Evolutionary conservation across 1,140 invertebrate species (phyloP), one percentile per base, ranked within the genome.

Genomic region (Microvelia longipes): DNA sequence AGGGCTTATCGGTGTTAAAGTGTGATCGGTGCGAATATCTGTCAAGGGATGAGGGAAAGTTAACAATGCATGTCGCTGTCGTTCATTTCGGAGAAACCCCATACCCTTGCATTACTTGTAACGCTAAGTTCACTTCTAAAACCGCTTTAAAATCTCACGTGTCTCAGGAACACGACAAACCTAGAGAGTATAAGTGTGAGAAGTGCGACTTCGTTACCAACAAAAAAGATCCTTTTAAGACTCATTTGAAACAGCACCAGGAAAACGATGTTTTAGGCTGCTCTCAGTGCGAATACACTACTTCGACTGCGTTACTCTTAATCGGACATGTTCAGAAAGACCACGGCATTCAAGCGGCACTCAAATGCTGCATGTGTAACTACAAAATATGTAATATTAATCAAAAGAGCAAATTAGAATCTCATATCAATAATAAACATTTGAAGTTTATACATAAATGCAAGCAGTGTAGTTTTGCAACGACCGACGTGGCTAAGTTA

Each of bases 1-100:
- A 27, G 2, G 30, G 19, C 2, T 2, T 19, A 13, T 14, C 14
- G 67, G n/a, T 29, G 14, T 68, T 35, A 11, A 28, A 29, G 13
- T 68, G 67, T 35, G 28, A 68, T 19, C 28, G 19, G 14, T 68
- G 67, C 35, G 30, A 50, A 30, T 68, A 68, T 35, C n/a, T 11
- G 19, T 15, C 67, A 29, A 29, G 13, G 19, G 1, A 28, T 19
- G 29, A n/a, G 29, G 67, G 28, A 1, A 27, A 26, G 15, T 25
- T 68, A n/a, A 2, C n/a, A 2, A 68, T 19, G 15, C 67, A 68
- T 50, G 29, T 68, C 1, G 15, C 28, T 1, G 15, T 29, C 1
- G 28, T 29, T 13, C 67, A 68, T 35, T 30, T 5, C 2, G 67
- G 29, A 24, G 30, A 50, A 25, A 29, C 2, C 1, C 67, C 28